Conservation (phyloP, 2,888 invertebrate species). For the Epinotia demarniana region DNA sequence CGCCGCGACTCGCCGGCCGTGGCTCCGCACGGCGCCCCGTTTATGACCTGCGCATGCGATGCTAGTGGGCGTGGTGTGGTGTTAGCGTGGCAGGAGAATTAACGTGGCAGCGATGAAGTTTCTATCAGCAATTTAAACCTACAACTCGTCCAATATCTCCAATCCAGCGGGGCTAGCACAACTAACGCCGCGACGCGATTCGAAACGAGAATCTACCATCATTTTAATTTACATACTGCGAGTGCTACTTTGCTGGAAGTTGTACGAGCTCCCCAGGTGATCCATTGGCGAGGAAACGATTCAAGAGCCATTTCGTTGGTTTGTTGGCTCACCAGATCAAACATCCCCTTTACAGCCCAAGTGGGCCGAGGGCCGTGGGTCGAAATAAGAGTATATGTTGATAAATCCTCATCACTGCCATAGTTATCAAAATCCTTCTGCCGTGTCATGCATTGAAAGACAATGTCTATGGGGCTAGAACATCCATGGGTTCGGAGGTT, state of each 20-base stretch:
- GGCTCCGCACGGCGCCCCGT: constrained; percentile 66
- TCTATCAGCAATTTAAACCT: background rate
- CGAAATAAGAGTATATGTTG: background rate
- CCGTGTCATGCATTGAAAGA: constrained; percentile 24
- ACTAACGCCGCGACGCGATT: too few species aligned
- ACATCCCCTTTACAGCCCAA: too few species aligned
- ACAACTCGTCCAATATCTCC: too few species aligned
- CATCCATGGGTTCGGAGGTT: constrained; percentile 17
- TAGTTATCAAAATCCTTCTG: constrained; percentile 7
- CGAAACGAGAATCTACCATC: too few species aligned
- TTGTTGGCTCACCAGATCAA: background rate
- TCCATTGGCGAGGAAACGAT: too few species aligned
- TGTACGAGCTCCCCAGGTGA: too few species aligned
- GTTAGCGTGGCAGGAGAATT: constrained; percentile 18
- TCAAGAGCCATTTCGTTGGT: too few species aligned
- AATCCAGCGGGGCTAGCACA: too few species aligned
- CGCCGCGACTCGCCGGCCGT: constrained; percentile 68
- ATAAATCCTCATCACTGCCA: constrained; percentile 15
- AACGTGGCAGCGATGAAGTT: constrained; percentile 4
- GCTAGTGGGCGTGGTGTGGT: constrained; percentile 36
- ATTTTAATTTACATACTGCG: too few species aligned
- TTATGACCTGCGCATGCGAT: constrained; percentile 71
- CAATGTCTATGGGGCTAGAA: constrained; percentile 6
- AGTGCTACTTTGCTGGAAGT: too few species aligned
- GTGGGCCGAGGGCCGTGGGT: too few species aligned